Conservation (phyloP, 2,888 invertebrate species). For the Gymnosoma rotundatum region DNA sequence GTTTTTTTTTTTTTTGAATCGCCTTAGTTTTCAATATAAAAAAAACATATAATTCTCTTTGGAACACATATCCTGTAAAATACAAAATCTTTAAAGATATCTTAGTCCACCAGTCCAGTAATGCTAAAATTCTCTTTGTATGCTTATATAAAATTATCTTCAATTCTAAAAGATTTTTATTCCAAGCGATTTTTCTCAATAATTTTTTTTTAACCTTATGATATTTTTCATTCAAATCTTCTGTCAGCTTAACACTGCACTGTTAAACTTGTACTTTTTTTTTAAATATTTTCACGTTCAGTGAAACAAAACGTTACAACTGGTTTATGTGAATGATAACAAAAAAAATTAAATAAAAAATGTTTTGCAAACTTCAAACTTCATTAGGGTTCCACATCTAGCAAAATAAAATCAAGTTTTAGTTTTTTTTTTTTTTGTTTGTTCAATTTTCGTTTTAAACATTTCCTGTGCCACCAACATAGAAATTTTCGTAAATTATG, state of each 20-base stretch:
- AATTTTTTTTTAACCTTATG: no score
- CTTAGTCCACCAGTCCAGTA: no score
- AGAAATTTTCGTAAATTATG: slow-evolving; percentile 69
- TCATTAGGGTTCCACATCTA: slow-evolving; percentile 53
- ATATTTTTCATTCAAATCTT: no score
- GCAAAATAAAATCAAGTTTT: neutral
- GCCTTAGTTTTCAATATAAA: no score
- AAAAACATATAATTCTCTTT: no score
- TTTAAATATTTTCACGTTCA: slow-evolving; percentile 41
- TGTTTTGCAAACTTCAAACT: slow-evolving; percentile 45
- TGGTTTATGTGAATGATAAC: slow-evolving; percentile 34
- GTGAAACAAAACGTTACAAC: slow-evolving; percentile 60
- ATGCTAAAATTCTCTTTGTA: no score
- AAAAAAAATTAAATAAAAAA: slow-evolving; percentile 29
- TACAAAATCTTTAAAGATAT: no score
- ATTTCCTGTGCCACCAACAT: slow-evolving; percentile 66
- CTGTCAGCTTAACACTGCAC: neutral
- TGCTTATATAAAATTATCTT: no score
- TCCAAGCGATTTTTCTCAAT: no score
- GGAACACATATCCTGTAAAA: no score
- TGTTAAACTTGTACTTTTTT: slow-evolving; percentile 7
- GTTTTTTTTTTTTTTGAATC: no score
- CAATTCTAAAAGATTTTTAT: no score
- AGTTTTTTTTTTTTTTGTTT: slow-evolving; percentile 34
- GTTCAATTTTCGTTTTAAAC: slow-evolving; percentile 17